Base-by-base conservation (phyloP, 2,888 invertebrate genomes). In the Callyntrura guangdongensis region DNA sequence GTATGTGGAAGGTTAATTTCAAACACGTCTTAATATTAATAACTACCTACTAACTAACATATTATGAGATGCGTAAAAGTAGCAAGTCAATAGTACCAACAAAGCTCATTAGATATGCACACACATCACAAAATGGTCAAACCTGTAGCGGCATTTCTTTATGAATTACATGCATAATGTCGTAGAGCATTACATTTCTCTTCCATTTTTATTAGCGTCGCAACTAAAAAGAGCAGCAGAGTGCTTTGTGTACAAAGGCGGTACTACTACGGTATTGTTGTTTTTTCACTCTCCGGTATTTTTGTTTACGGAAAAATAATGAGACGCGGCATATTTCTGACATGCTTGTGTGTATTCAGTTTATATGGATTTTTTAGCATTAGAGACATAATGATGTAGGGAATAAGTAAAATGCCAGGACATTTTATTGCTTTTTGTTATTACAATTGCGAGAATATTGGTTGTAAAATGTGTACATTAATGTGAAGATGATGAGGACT, bases 41-140 rank as follows among this genome's bases (percentile, higher is more conserved):
- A 53, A 47, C 47, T 53, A 72, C 36, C 36, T 59, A 81, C 59
- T 59, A 17, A 72, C n/a, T 20, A 74, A 20, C 74, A 22, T 25
- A 49, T 36, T 36, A 36, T 12, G 74, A 49, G 74, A 74, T 74
- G 74, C 74, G 74, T 74, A 22, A 74, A 61, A 20, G 64, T 64
- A 69, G 56, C 67, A 56, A 17, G 69, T 69, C 53, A 61, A 74
- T 59, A 79, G 67, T 56, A 53, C 85, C 12, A 45, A 84, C 61
- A 61, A 79, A 89, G 74, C 89, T 89, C 85, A 89, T 89, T 85
- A 89, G 89, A 84, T 89, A 89, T 89, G 85, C 89, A 79, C 89
- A 79, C 89, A 89, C 84, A 89, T 85, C 84, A 85, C 89, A 89
- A 89, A 89, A 79, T 89, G 89, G 89, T 45, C 49, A 89, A 89